phyloP scores from a whole-genome alignment of 2,888 invertebrate species.

The Sericinus montela region DNA sequence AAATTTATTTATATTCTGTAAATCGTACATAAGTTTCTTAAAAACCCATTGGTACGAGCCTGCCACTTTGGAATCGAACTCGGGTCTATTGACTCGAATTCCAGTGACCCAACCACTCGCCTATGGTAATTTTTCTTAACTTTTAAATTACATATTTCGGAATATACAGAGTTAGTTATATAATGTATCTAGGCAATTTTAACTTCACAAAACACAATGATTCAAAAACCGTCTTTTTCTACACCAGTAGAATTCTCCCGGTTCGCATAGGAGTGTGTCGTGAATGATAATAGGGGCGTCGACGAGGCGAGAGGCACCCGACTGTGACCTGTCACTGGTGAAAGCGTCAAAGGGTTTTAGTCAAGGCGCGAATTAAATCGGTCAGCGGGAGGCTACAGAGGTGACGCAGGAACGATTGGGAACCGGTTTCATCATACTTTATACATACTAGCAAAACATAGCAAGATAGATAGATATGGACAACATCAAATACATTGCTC shows the following conservation, averaged over 20 bases:
- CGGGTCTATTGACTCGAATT: too few relatives aligned
- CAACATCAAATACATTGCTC: too few relatives aligned
- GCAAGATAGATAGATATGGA: too few relatives aligned
- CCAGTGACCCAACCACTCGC: too few relatives aligned
- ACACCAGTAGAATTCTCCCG: conserved; percentile 18
- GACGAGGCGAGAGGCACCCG: conserved; percentile 60
- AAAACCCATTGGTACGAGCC: too few relatives aligned
- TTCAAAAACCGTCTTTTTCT: conserved; percentile 10
- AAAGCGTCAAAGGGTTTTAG: conserved; percentile 72
- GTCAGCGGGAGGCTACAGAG: conserved; percentile 64
- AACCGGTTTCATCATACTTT: conserved; percentile 42
- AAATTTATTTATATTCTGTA: too few relatives aligned
- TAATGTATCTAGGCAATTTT: conserved; percentile 7
- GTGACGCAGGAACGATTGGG: conserved; percentile 45
- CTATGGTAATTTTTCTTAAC: too few relatives aligned
- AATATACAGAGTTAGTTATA: neutral
- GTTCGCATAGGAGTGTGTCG: conserved; percentile 34
- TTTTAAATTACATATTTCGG: too few relatives aligned
- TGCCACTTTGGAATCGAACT: too few relatives aligned
- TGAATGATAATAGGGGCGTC: conserved; percentile 60
- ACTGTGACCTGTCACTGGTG: conserved; percentile 67
- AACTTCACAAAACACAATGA: conserved; percentile 5
- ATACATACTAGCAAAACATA: too few relatives aligned
- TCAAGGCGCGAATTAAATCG: conserved; percentile 69
- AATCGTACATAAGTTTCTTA: too few relatives aligned